Conservation (phyloP, 2,113 vertebrate genomes). For the Diglossa brunneiventris region DNA sequence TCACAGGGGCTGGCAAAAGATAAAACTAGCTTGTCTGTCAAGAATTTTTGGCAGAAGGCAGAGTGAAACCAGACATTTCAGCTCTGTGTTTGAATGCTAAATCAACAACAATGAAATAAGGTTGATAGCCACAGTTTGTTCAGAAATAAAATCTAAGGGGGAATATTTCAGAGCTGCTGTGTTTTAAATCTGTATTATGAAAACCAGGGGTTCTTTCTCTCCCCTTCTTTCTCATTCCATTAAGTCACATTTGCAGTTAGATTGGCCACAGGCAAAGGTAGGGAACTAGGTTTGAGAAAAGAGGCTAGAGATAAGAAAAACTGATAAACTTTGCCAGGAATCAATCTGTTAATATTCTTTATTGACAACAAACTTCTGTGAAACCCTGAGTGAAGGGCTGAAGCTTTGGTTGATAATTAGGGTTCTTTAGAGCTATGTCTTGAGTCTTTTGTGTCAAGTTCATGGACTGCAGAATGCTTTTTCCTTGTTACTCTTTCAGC, state of each 20-base stretch:
- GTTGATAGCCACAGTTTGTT: not conserved
- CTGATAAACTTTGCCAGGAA: not conserved
- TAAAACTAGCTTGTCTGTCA: not conserved
- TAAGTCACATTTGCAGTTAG: not conserved
- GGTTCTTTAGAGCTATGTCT: not conserved
- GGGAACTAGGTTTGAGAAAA: not conserved
- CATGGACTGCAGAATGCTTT: not conserved
- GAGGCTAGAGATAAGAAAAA: not conserved
- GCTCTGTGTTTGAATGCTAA: not conserved
- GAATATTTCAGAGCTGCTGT: not conserved
- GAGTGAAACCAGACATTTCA: not conserved
- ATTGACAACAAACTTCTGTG: not conserved
- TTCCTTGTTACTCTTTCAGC: not conserved
- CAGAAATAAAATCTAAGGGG: not conserved
- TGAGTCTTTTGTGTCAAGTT: not conserved
- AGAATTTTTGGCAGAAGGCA: not conserved
- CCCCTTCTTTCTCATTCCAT: not conserved
- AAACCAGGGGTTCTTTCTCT: not conserved
- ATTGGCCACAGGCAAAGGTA: not conserved
- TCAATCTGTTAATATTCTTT: not conserved
- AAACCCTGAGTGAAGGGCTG: not conserved
- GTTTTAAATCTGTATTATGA: not conserved
- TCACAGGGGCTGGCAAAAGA: not conserved
- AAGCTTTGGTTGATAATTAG: not conserved
- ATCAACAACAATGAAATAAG: not conserved